phyloP scores from a whole-genome alignment of 2,113 vertebrate species.

The Sceloporus tristichus region DNA sequence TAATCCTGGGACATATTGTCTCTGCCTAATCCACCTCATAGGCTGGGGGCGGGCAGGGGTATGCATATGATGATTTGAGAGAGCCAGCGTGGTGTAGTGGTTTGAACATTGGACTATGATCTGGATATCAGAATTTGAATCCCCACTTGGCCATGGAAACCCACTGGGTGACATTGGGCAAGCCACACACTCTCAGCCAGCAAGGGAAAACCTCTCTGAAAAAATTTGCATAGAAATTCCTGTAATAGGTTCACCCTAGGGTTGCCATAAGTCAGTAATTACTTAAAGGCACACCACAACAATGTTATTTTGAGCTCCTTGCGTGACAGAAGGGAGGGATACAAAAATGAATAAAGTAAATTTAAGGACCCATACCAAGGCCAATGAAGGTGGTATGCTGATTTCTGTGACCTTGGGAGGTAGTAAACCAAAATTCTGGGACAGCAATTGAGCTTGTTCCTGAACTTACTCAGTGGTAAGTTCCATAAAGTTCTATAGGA shows the following conservation, averaged over 20 bases:
- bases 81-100: too few species aligned
- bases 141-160: background rate
- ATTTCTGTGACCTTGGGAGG: background rate
- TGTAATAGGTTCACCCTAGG: too few species aligned
- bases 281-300: too few species aligned
- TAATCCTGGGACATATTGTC: background rate
- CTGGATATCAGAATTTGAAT: too few species aligned
- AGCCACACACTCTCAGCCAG: background rate
- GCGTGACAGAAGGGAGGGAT: background rate
- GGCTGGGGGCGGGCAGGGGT: background rate
- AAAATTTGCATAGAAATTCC: too few species aligned
- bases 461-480: background rate
- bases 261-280: too few species aligned
- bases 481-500: background rate
- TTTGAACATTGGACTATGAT: too few species aligned
- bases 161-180: background rate
- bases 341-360: background rate
- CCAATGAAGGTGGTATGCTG: background rate
- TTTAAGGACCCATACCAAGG: background rate
- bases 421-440: background rate
- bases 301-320: background rate
- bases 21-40: background rate
- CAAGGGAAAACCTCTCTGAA: background rate
- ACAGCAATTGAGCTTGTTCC: background rate
- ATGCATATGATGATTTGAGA: too few species aligned